Conservation (phyloP, 2,888 invertebrate species). For the Limenitis camilla region DNA sequence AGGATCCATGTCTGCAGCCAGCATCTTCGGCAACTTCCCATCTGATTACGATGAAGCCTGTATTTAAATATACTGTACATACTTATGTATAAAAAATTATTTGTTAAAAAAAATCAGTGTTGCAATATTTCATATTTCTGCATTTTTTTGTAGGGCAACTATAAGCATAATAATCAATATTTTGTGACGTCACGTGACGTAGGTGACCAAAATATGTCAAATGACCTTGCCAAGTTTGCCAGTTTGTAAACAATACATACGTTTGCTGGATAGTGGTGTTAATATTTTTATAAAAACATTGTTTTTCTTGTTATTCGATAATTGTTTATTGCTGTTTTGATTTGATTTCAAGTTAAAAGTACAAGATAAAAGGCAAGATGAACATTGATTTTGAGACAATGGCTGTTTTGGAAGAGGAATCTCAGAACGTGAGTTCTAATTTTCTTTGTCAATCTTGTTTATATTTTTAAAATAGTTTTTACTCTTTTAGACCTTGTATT, state of each 20-base stretch:
- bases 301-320: slow-evolving; percentile 27
- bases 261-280: slow-evolving; percentile 44
- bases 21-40: no score
- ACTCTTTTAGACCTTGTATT: no score
- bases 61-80: no score
- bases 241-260: slow-evolving; percentile 85
- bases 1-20: no score
- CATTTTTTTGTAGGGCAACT: slow-evolving; percentile 11
- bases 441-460: slow-evolving; percentile 40
- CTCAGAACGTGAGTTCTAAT: slow-evolving; percentile 70
- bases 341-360: slow-evolving; percentile 8
- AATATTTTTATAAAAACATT: slow-evolving; percentile 32
- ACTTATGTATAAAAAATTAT: no score
- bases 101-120: no score
- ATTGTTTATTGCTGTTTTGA: slow-evolving; percentile 7
- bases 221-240: slow-evolving; percentile 75
- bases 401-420: slow-evolving; percentile 77
- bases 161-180: slow-evolving; percentile 25
- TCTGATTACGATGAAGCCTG: no score
- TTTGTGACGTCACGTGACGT: slow-evolving; percentile 43
- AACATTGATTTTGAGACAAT: slow-evolving; percentile 77
- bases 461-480: slow-evolving; percentile 7
- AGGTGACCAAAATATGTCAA: slow-evolving; percentile 66
- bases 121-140: no score
- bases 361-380: slow-evolving; percentile 37